These are phyloP conservation scores for Eleginops maclovinus DNA, from an alignment of 2,113 vertebrate genomes.

Conservation along the genomic window DNA sequence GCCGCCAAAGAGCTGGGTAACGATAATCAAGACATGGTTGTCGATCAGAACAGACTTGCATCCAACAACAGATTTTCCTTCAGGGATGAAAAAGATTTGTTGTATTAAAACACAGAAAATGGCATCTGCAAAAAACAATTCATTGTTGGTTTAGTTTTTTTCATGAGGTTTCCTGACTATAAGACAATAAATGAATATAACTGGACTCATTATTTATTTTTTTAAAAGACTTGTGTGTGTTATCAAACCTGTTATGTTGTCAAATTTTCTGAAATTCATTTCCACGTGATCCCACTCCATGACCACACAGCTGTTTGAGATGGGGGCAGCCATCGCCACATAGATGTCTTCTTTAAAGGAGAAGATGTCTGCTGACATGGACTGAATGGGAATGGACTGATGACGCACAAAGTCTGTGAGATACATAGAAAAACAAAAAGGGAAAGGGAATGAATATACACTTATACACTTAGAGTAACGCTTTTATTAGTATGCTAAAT, in stretches of 20 bases:
- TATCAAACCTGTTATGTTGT: constrained; percentile 95
- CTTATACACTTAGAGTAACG: not conserved
- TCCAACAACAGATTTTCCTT: constrained; percentile 97
- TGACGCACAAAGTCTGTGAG: constrained; percentile 94
- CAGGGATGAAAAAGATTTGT: constrained; percentile 23
- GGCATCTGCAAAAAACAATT: not conserved
- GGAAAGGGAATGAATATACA: constrained; percentile 14
- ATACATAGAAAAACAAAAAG: constrained; percentile 43
- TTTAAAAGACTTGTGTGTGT: not conserved
- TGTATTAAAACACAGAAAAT: not conserved
- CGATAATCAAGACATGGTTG: constrained; percentile 93
- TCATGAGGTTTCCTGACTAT: not conserved
- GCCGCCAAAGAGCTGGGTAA: constrained; percentile 96
- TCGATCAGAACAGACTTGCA: constrained; percentile 94
- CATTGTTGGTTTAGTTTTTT: not conserved
- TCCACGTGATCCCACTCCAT: constrained; percentile 99
- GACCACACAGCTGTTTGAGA: constrained; percentile 96
- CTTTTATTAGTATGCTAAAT: too few relatives aligned
- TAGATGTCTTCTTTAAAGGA: constrained; percentile 95
- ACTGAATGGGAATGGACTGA: constrained; percentile 93
- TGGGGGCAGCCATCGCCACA: constrained; percentile 93
- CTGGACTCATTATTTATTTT: not conserved
- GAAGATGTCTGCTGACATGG: constrained; percentile 95
- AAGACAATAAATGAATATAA: not conserved
- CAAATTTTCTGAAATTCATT: constrained; percentile 96